A percentile compares a stretch with the other conserved stretches of the same genome.
These are phyloP conservation scores for Pseudachorutes palmiensis DNA, from an alignment of 1,140 invertebrate species.

Conservation along the genomic window DNA sequence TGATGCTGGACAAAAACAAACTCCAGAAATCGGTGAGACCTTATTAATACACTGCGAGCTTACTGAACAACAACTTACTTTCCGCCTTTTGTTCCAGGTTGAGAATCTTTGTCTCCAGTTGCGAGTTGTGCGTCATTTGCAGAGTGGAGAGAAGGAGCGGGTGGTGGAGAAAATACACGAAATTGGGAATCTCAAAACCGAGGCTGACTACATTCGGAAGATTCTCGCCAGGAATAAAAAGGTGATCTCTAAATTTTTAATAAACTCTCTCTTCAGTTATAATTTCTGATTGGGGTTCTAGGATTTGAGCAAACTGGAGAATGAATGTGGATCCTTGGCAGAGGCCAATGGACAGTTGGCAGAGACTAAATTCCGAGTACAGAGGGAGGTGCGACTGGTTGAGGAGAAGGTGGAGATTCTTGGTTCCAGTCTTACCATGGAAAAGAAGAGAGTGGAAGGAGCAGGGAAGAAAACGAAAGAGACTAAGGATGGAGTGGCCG, in stretches of 20 bases:
- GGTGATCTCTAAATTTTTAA: neutral
- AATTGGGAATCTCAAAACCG: slow-evolving; percentile 16
- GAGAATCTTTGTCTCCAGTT: slow-evolving; percentile 30
- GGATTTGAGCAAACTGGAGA: slow-evolving; percentile 23
- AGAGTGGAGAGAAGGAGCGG: slow-evolving; percentile 20
- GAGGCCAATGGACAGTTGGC: slow-evolving; percentile 9
- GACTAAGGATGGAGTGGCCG: slow-evolving; percentile 7
- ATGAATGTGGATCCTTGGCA: slow-evolving; percentile 13
- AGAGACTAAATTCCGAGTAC: slow-evolving; percentile 16
- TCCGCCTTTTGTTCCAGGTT: slow-evolving; percentile 4
- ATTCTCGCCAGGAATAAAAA: neutral
- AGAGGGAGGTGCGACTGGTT: neutral
- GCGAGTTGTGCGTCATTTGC: slow-evolving; percentile 28
- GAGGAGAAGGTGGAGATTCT: slow-evolving; percentile 20
- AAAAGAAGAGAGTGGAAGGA: slow-evolving; percentile 18
- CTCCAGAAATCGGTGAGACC: slow-evolving; percentile 19
- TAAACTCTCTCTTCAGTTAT: neutral
- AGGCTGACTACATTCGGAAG: slow-evolving; percentile 14
- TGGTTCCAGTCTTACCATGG: neutral
- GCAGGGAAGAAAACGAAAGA: neutral
- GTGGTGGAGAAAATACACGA: slow-evolving; percentile 15
- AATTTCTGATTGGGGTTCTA: slow-evolving; percentile 4
- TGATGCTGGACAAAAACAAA: slow-evolving; percentile 18
- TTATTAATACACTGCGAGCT: neutral
- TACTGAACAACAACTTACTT: neutral